These are phyloP conservation scores for Potorous gilbertii DNA, from an alignment of 2,797 vertebrate species.

Conservation along the genomic window DNA sequence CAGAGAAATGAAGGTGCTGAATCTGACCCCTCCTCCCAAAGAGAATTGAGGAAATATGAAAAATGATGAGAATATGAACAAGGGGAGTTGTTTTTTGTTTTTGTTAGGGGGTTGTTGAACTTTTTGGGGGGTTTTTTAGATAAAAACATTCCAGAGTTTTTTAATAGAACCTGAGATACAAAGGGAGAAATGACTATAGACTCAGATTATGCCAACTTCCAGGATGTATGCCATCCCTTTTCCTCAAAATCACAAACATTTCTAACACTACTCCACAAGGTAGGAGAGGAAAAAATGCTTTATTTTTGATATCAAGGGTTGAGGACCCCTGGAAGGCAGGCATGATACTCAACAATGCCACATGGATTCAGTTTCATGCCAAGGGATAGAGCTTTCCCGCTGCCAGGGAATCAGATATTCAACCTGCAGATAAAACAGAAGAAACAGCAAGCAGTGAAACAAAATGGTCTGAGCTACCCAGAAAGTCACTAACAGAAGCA, in stretches of 20 bases:
- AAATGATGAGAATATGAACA: slow-evolving; percentile 51
- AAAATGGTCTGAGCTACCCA: slow-evolving; percentile 76
- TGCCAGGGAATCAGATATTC: slow-evolving; percentile 77
- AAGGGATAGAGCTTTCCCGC: slow-evolving; percentile 22
- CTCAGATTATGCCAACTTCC: background rate
- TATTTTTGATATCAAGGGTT: slow-evolving; percentile 37
- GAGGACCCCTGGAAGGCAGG: slow-evolving; percentile 57
- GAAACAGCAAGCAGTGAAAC: slow-evolving; percentile 66
- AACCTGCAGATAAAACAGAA: slow-evolving; percentile 62
- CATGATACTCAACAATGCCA: slow-evolving; percentile 69
- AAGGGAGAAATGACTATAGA: slow-evolving; percentile 37
- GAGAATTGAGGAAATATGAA: background rate
- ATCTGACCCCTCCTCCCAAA: background rate
- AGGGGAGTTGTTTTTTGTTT: background rate
- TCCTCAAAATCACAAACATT: background rate
- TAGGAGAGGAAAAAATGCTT: slow-evolving; percentile 4
- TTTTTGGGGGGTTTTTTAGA: too few species aligned
- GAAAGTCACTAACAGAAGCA: slow-evolving; percentile 9
- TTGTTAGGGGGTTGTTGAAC: slow-evolving; percentile 3
- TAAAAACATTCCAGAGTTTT: background rate
- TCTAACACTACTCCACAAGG: slow-evolving; percentile 45
- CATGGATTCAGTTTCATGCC: background rate
- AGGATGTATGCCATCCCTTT: slow-evolving; percentile 25
- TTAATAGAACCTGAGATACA: background rate
- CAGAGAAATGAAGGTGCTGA: background rate